A percentile compares a stretch with the other conserved stretches of the same genome.
Evolutionary conservation across 2,797 vertebrate species (phyloP).

Genomic region (Agapornis canus): DNA sequence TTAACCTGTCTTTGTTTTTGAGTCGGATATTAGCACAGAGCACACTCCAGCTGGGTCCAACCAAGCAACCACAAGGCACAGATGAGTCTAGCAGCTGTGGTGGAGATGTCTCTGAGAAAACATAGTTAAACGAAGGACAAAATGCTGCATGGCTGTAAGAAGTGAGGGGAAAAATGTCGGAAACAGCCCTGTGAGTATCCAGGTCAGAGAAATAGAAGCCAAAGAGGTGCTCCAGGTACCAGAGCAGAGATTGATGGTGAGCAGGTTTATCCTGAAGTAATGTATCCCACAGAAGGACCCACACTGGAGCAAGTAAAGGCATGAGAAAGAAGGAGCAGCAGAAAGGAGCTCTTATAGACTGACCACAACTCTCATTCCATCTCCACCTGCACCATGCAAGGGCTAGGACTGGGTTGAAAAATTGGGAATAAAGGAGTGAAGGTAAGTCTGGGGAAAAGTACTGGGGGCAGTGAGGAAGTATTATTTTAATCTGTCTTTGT

Average conservation of each 20-base stretch:
- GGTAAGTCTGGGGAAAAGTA: neutral
- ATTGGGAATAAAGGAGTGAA: neutral
- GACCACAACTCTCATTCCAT: neutral
- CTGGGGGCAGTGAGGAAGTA: neutral
- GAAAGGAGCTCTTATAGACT: neutral
- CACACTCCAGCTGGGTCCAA: fast-evolving
- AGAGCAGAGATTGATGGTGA: fast-evolving
- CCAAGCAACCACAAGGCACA: fast-evolving
- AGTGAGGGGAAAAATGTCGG: neutral
- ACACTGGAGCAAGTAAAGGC: fast-evolving
- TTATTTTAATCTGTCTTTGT: neutral
- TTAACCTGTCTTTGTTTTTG: neutral
- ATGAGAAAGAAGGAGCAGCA: neutral
- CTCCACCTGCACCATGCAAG: fast-evolving
- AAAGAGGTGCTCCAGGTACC: too few species aligned
- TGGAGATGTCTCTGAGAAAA: fast-evolving
- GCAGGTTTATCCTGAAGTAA: neutral
- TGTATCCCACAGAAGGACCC: neutral
- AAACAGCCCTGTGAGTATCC: neutral
- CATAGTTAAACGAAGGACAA: fast-evolving
- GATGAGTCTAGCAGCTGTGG: fast-evolving
- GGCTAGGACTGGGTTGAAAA: too few species aligned
- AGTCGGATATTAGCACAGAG: neutral
- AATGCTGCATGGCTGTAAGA: neutral
- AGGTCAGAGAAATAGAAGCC: neutral